Percentiles rank a stretch among this genome's conserved stretches.
These are phyloP conservation scores for Tringa solitaria DNA, from an alignment of 2,113 vertebrate genomes.

Conservation along the genomic window DNA sequence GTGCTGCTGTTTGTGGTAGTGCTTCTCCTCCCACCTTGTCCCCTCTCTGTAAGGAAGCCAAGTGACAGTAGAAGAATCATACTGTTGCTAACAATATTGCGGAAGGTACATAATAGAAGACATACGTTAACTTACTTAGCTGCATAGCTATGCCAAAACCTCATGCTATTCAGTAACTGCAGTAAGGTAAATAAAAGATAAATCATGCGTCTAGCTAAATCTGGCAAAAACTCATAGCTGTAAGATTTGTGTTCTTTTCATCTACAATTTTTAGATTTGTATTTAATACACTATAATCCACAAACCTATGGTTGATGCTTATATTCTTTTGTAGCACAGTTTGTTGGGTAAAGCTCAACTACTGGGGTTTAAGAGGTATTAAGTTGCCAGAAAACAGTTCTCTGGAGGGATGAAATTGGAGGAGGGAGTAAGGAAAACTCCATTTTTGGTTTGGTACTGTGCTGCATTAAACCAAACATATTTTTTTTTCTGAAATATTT, in stretches of 20 bases:
- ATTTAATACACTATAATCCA: neutral
- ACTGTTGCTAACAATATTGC: accelerated
- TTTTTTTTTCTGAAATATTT: neutral
- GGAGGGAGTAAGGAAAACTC: neutral
- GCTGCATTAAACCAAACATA: neutral
- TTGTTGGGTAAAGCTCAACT: neutral
- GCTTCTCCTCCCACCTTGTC: neutral
- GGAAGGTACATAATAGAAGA: neutral
- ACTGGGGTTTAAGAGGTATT: neutral
- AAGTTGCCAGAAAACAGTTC: neutral
- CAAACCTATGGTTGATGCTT: neutral
- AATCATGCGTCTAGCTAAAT: neutral
- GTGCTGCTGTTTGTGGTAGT: neutral
- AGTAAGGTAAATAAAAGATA: neutral
- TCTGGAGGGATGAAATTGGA: neutral
- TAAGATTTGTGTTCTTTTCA: neutral
- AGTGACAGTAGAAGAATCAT: neutral
- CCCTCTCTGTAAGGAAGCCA: neutral
- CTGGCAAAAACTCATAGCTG: neutral
- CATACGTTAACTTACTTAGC: neutral
- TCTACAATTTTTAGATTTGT: neutral
- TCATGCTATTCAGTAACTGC: neutral
- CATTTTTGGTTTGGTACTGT: neutral
- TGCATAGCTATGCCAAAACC: neutral
- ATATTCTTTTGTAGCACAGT: neutral